These are phyloP conservation scores for Cebus imitator DNA, from an alignment of 2,113 vertebrate species.

Conservation along the genomic window DNA sequence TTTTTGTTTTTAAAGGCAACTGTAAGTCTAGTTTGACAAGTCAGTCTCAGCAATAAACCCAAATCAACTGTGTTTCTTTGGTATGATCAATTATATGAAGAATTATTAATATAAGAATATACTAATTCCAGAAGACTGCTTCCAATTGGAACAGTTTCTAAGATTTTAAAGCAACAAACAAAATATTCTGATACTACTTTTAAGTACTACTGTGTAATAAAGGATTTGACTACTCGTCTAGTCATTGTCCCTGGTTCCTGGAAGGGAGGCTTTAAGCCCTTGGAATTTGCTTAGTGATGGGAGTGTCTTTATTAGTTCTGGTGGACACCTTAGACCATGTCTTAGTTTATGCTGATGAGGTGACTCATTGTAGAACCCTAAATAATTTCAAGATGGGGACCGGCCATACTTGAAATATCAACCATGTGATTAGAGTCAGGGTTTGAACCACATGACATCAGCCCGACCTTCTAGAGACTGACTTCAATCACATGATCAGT, in stretches of 20 bases:
- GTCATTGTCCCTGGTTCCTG: background rate
- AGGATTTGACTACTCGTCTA: background rate
- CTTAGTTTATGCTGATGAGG: background rate
- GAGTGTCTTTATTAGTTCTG: background rate
- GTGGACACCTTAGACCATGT: background rate
- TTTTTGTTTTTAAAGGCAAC: background rate
- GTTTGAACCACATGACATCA: background rate
- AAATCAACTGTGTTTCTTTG: background rate
- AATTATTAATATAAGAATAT: background rate
- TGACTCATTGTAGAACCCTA: background rate
- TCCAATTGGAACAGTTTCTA: background rate
- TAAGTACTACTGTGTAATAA: background rate
- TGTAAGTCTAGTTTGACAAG: background rate
- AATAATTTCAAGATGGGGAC: background rate
- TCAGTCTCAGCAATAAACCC: background rate
- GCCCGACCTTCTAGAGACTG: background rate
- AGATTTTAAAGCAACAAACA: background rate
- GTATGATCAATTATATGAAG: background rate
- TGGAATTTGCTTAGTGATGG: background rate
- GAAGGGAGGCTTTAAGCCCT: background rate
- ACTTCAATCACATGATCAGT: background rate
- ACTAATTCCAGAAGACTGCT: background rate
- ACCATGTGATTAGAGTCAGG: background rate
- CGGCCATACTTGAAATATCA: background rate
- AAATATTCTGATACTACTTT: background rate